Base-by-base conservation (phyloP, 2,888 invertebrate species). In the Geotrupes spiniger region DNA sequence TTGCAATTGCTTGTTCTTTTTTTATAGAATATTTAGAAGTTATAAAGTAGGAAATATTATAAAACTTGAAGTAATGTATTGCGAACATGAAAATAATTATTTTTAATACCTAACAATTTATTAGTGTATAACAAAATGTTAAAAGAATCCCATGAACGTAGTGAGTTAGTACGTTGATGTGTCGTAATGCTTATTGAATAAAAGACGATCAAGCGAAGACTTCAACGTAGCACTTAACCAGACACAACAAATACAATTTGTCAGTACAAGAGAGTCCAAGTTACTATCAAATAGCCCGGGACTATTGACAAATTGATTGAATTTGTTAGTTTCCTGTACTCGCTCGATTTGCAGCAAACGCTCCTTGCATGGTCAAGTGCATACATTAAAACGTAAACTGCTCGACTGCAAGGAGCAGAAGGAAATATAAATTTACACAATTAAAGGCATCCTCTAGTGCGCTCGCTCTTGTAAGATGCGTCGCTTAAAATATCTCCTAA, bases 281-380 rank as follows among this genome's bases (percentile, higher is more conserved):
- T 33, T 14, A 33, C n/a, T 33, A 33, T 15, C 12, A 33, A 33
- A 33, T 33, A 33, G 33, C 15, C 33, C 15, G 12, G 15, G 33
- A 21, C 33, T 9, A 33, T 33, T 33, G 33, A 33, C 11, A 33
- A 33, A 33, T 33, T 33, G 33, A 33, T 33, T 33, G 33, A 33
- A 33, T 33, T 33, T 33, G 33, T 33, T 15, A 33, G 33, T 15
- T 33, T 12, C 33, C 33, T 5, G 15, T 15, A 15, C 15, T 14
- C 33, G 33, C 15, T 33, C 12, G 33, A 33, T 15, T 14, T 14
- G 11, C 33, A 33, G 33, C 33, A 5, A 12, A 2, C 33, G 33
- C 11, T 33, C 21, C 14, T 10, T 33, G 14, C 14, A 33, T 15
- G 33, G 33, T 33, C 33, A 33, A 33, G 33, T 33, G 11, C 33